Evolutionary conservation across 2,113 vertebrate species (phyloP).

Genomic region (Microcebus jonahi): DNA sequence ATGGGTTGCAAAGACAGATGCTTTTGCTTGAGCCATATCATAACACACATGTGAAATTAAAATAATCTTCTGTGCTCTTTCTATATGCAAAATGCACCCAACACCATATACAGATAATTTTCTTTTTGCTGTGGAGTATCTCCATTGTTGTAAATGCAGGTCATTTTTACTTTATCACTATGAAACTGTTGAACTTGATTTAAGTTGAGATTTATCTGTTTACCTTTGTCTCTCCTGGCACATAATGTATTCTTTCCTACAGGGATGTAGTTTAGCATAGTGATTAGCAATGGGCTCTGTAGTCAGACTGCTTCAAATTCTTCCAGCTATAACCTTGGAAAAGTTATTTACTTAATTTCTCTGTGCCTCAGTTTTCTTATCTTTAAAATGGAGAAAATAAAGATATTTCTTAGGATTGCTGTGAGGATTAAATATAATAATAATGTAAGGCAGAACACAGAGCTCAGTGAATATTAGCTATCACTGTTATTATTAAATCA

Average conservation of each 20-base stretch:
- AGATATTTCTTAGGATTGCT: not conserved
- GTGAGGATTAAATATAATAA: constrained; percentile 5
- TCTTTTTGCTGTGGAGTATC: not conserved
- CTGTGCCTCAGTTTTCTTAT: constrained; percentile 30
- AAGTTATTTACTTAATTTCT: not conserved
- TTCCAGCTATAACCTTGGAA: not conserved
- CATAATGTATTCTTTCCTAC: not conserved
- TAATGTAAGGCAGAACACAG: constrained; percentile 17
- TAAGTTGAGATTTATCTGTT: not conserved
- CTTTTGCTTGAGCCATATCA: not conserved
- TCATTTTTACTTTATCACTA: constrained; percentile 6
- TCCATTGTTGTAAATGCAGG: not conserved
- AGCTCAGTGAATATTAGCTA: not conserved
- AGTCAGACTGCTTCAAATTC: constrained; percentile 30
- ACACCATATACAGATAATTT: not conserved
- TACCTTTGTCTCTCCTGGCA: not conserved
- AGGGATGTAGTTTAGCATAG: not conserved
- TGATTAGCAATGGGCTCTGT: not conserved
- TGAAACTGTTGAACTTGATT: not conserved
- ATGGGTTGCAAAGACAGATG: not conserved
- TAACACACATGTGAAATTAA: constrained; percentile 13
- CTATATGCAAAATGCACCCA: not conserved
- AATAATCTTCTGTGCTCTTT: not conserved
- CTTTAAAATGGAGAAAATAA: constrained; percentile 35
- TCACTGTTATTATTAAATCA: not conserved